These are phyloP conservation scores for Myioborus melanocephalus DNA, from an alignment of 2,797 vertebrate genomes.

Conservation along the genomic window DNA sequence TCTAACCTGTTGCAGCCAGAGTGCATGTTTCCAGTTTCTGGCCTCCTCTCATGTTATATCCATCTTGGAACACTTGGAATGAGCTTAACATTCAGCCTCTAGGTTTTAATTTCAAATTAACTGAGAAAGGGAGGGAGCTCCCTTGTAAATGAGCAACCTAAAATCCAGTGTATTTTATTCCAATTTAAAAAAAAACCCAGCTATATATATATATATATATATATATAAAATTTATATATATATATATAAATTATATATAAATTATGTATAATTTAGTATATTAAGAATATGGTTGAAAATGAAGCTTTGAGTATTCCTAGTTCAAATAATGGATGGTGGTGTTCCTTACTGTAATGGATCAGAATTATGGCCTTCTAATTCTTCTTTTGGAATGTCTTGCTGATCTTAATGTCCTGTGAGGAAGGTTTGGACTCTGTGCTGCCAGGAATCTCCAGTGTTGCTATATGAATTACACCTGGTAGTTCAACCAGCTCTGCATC, in stretches of 20 bases:
- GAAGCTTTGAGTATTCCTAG: slow-evolving; percentile 46
- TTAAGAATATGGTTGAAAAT: slow-evolving; percentile 55
- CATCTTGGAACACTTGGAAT: slow-evolving; percentile 34
- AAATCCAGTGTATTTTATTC: slow-evolving; percentile 68
- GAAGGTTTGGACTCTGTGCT: slow-evolving; percentile 33
- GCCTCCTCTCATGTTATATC: slow-evolving; percentile 8
- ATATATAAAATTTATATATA: slow-evolving; percentile 5
- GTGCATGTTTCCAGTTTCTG: slow-evolving; percentile 64
- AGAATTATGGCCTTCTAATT: slow-evolving; percentile 48
- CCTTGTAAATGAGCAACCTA: slow-evolving; percentile 49
- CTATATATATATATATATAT: not conserved
- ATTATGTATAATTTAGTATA: slow-evolving; percentile 40
- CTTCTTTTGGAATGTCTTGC: slow-evolving; percentile 33
- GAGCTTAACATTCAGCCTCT: slow-evolving; percentile 45
- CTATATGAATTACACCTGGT: not conserved
- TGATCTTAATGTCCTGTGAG: not conserved
- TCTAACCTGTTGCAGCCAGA: slow-evolving; percentile 65
- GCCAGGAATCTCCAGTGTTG: not conserved
- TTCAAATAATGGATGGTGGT: slow-evolving; percentile 40
- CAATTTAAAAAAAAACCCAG: not conserved
- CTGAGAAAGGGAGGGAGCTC: slow-evolving; percentile 33
- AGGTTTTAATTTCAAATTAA: slow-evolving; percentile 49
- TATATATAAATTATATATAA: not conserved
- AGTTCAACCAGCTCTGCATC: not conserved
- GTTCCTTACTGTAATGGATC: slow-evolving; percentile 48